Evolutionary conservation across 2,113 vertebrate genomes (phyloP).

Genomic region (Apaloderma vittatum): DNA sequence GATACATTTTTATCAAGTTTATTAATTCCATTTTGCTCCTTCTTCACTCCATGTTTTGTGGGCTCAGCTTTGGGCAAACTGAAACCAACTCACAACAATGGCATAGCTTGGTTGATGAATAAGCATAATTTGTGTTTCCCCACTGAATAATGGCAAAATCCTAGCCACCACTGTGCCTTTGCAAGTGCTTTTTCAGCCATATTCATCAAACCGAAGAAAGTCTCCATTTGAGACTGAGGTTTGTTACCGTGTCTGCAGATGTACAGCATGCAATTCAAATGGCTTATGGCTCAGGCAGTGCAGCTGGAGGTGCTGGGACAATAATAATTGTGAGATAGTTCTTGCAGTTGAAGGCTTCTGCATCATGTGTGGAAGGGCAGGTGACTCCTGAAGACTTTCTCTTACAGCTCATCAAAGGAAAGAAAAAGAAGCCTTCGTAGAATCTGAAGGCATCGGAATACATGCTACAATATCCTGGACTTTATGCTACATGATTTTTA

Average conservation of each 20-base stretch:
- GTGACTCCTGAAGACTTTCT: neutral
- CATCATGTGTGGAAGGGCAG: neutral
- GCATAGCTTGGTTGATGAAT: neutral
- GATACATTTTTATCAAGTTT: neutral
- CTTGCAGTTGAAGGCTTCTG: accelerated
- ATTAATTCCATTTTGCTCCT: neutral
- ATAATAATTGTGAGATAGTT: neutral
- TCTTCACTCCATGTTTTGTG: neutral
- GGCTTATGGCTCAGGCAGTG: neutral
- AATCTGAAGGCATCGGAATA: neutral
- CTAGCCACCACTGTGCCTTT: neutral
- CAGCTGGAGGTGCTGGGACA: neutral
- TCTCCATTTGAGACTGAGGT: accelerated
- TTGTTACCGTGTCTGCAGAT: accelerated
- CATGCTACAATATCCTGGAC: neutral
- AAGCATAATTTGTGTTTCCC: neutral
- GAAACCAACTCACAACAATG: neutral
- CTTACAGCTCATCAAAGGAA: neutral
- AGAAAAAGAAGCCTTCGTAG: neutral
- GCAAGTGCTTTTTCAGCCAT: neutral
- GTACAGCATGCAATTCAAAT: accelerated
- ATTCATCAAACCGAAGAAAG: neutral
- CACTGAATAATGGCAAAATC: neutral
- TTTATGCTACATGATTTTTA: neutral
- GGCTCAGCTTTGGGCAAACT: neutral